Evolutionary conservation across 2,113 vertebrate species (phyloP).

Genomic region (Mormyrus iriodes): DNA sequence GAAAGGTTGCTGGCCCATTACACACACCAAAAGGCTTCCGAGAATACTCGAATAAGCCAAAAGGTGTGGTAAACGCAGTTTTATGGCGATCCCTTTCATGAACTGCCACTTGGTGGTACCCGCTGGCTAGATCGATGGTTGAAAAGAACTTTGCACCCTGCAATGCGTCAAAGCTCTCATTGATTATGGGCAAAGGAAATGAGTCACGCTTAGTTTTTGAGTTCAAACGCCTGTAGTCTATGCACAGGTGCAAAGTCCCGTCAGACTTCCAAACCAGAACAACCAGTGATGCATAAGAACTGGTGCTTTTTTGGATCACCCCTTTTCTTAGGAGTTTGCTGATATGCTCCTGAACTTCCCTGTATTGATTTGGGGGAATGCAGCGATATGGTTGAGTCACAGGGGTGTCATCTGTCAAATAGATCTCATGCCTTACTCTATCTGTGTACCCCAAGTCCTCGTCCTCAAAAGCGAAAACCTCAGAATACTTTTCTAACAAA

Average conservation of each 20-base stretch:
- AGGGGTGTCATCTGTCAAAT: slow-evolving; percentile 1
- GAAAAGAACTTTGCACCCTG: slow-evolving; percentile 8
- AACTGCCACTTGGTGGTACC: too few relatives aligned
- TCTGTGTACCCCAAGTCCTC: slow-evolving; percentile 21
- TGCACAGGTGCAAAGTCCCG: not conserved
- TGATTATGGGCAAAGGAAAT: slow-evolving; percentile 5
- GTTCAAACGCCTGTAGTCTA: slow-evolving; percentile 6
- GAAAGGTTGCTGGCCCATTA: too few relatives aligned
- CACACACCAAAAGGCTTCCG: too few relatives aligned
- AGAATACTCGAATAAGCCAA: too few relatives aligned
- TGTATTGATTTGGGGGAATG: slow-evolving; percentile 9
- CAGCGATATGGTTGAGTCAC: not conserved
- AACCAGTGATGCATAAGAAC: slow-evolving; percentile 13
- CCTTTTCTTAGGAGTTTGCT: not conserved
- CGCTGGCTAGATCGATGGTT: slow-evolving; percentile 12
- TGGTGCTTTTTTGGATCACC: not conserved
- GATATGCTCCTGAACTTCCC: slow-evolving; percentile 11
- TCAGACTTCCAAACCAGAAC: not conserved
- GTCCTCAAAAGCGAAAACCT: slow-evolving; percentile 22
- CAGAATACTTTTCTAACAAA: not conserved
- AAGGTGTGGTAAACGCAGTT: too few relatives aligned
- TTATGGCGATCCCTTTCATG: too few relatives aligned
- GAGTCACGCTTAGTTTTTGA: slow-evolving; percentile 12
- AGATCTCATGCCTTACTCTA: slow-evolving; percentile 14
- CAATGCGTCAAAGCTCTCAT: slow-evolving; percentile 10